These are phyloP conservation scores for Sinocyclocheilus grahami DNA, from an alignment of 2,113 vertebrate genomes.

Conservation along the genomic window DNA sequence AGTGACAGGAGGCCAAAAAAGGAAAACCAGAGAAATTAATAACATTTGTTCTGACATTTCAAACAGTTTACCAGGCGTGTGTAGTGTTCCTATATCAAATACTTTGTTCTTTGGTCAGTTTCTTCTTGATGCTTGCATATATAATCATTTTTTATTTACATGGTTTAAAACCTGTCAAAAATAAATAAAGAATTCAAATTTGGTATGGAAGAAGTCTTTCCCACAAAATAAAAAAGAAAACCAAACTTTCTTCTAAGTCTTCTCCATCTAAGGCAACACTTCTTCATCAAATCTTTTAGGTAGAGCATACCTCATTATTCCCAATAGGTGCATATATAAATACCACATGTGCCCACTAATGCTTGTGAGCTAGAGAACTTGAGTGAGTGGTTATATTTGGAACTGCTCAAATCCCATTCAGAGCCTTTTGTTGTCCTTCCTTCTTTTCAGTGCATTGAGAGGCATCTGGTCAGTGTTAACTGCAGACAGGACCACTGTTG, in stretches of 20 bases:
- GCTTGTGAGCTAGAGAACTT: conserved; percentile 30
- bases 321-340: conserved; percentile 53
- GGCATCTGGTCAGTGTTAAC: conserved; percentile 77
- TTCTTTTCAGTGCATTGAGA: conserved; percentile 66
- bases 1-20: conserved; percentile 48
- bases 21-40: conserved; percentile 56
- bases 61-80: conserved; percentile 42
- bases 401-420: conserved; percentile 44
- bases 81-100: conserved; percentile 69
- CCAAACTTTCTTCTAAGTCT: conserved; percentile 59
- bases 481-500: conserved; percentile 84
- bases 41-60: conserved; percentile 51
- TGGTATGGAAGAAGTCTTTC: conserved; percentile 66
- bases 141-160: conserved; percentile 58
- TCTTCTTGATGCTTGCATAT: conserved; percentile 76
- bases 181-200: conserved; percentile 74
- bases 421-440: conserved; percentile 12
- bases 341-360: conserved; percentile 37
- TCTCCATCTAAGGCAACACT: conserved; percentile 74
- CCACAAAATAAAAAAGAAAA: conserved; percentile 62
- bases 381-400: conserved; percentile 47
- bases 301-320: conserved; percentile 60
- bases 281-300: conserved; percentile 67
- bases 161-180: conserved; percentile 61
- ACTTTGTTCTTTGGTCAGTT: conserved; percentile 81